A percentile compares a stretch with the other conserved stretches of the same genome.
phyloP scores from a whole-genome alignment of 2,797 vertebrate species.

The Micrastur ruficollis region DNA sequence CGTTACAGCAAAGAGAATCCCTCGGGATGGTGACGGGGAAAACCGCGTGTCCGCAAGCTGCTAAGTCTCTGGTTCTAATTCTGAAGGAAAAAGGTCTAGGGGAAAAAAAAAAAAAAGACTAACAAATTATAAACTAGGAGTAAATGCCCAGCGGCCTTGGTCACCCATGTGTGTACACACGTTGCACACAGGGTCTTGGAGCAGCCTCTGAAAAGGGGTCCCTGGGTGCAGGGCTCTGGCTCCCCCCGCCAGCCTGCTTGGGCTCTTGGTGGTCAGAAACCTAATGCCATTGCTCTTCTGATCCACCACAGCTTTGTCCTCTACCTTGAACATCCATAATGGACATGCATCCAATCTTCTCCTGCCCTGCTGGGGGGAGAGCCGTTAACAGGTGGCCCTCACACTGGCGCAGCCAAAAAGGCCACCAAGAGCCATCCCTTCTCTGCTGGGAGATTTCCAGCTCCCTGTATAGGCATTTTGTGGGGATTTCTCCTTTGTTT shows the following conservation, averaged over 20 bases:
- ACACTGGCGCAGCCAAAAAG: neutral
- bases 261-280: neutral
- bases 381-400: neutral
- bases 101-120: neutral
- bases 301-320: neutral
- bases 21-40: neutral
- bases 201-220: no score
- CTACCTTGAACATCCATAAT: neutral
- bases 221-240: neutral
- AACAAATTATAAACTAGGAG: neutral
- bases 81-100: neutral
- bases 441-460: neutral
- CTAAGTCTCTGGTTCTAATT: neutral
- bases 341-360: rapidly evolving
- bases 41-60: rapidly evolving
- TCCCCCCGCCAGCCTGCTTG: neutral
- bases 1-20: neutral
- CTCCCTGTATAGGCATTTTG: neutral
- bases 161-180: rapidly evolving
- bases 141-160: neutral
- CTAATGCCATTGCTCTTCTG: rapidly evolving
- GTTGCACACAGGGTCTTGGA: neutral
- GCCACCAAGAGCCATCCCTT: neutral
- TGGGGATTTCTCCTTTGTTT: neutral
- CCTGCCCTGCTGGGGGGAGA: neutral